Conservation (phyloP, 30 jellyfish, hydroid and myxozoan genomes). For the Catostylus mosaicus region DNA sequence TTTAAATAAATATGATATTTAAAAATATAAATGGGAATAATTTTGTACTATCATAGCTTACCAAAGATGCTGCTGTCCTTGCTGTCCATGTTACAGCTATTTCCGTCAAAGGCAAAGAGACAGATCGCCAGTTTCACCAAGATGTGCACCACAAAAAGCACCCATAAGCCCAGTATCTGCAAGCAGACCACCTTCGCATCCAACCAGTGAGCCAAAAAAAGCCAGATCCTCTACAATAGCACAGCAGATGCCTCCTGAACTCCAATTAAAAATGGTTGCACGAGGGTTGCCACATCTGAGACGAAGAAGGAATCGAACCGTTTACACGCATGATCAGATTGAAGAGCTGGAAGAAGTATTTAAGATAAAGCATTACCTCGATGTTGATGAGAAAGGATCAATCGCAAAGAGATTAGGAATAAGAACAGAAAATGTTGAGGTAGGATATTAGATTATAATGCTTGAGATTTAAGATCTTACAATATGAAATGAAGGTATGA, state of each 20-base stretch:
- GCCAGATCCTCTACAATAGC: conserved; percentile 12
- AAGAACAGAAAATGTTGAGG: conserved; percentile 77
- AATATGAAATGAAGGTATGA: no score
- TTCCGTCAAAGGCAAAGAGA: conserved; percentile 53
- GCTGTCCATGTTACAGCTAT: conserved; percentile 73
- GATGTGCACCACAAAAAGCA: conserved; percentile 37
- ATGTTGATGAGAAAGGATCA: conserved; percentile 69
- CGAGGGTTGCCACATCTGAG: conserved; percentile 64
- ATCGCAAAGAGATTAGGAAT: conserved; percentile 63
- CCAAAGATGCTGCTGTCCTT: conserved; percentile 78
- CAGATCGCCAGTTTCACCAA: conserved; percentile 58
- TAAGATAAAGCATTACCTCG: conserved; percentile 65
- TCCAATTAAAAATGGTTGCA: conserved; percentile 62
- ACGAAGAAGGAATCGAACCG: conserved; percentile 78
- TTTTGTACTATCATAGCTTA: no score
- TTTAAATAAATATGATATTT: no score
- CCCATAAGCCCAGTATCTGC: conserved; percentile 41
- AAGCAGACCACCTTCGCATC: conserved; percentile 38
- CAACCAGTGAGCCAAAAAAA: conserved; percentile 42
- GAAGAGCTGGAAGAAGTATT: conserved; percentile 79
- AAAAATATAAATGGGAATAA: no score
- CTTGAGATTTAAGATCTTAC: no score
- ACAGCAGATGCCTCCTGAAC: conserved; percentile 55
- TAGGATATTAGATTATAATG: no score
- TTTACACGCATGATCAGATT: conserved; percentile 75